These are phyloP conservation scores for Glossophaga mutica DNA, from an alignment of 2,797 vertebrate genomes.

Conservation along the genomic window DNA sequence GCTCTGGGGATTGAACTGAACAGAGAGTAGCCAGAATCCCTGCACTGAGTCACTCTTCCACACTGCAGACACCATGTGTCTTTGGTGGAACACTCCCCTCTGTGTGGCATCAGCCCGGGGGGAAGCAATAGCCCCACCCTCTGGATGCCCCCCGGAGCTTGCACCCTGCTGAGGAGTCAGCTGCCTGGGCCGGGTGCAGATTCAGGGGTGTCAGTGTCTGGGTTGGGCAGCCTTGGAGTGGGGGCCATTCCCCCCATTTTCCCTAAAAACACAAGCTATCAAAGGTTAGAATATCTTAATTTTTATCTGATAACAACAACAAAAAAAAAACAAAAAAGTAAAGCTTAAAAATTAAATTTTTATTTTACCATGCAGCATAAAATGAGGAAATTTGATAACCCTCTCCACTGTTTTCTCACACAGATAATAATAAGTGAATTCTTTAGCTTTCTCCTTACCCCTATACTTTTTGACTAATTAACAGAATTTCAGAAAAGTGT, in stretches of 20 bases:
- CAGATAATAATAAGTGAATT: not conserved
- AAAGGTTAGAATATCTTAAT: not conserved
- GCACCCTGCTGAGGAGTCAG: not conserved
- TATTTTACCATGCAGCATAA: constrained; percentile 20
- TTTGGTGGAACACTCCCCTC: too few species aligned
- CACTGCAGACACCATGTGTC: not conserved
- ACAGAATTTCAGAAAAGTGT: constrained; percentile 54
- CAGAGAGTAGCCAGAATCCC: not conserved
- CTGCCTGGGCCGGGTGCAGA: not conserved
- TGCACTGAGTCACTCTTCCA: not conserved
- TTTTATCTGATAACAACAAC: not conserved
- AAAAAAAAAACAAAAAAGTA: not conserved
- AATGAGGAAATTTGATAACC: not conserved
- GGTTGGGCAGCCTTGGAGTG: not conserved
- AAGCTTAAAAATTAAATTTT: not conserved
- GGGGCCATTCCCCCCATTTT: not conserved
- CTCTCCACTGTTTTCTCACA: not conserved
- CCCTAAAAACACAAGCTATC: not conserved
- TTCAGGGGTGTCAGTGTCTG: not conserved
- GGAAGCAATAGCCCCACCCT: not conserved
- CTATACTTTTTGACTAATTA: not conserved
- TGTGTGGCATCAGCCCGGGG: too few species aligned
- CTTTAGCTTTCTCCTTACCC: not conserved
- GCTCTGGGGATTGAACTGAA: not conserved
- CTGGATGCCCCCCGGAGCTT: not conserved